These are phyloP conservation scores for Oryzias curvinotus DNA, from an alignment of 2,113 vertebrate genomes.

Conservation along the genomic window DNA sequence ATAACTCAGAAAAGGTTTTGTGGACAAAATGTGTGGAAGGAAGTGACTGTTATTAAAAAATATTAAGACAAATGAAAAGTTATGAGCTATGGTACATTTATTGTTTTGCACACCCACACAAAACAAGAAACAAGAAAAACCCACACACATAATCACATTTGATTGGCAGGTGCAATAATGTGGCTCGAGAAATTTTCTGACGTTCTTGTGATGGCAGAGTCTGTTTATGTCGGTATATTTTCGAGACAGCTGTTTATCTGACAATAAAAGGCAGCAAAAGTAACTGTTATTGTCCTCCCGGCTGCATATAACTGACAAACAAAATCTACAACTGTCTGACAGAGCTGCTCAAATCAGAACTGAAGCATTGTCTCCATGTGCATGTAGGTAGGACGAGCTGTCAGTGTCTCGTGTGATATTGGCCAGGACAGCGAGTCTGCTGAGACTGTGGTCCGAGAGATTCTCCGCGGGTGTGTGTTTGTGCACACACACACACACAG, in stretches of 20 bases:
- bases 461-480: slow-evolving; percentile 9
- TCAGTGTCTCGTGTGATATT: slow-evolving; percentile 34
- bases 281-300: slow-evolving; percentile 32
- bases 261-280: slow-evolving; percentile 37
- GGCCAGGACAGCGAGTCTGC: slow-evolving; percentile 44
- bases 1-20: not conserved
- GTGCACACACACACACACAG: slow-evolving; percentile 12
- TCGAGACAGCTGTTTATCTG: slow-evolving; percentile 60
- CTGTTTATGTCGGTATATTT: slow-evolving; percentile 6
- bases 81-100: slow-evolving; percentile 16
- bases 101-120: slow-evolving; percentile 43
- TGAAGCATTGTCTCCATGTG: slow-evolving; percentile 2
- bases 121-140: slow-evolving; percentile 50
- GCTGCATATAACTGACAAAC: slow-evolving; percentile 46
- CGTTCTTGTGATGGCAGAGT: slow-evolving; percentile 17
- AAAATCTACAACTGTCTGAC: slow-evolving; percentile 47
- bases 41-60: slow-evolving; percentile 17
- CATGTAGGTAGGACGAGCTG: slow-evolving; percentile 34
- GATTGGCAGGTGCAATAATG: slow-evolving; percentile 69
- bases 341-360: slow-evolving; percentile 48
- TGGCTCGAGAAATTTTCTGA: slow-evolving; percentile 44
- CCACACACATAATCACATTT: slow-evolving; percentile 40
- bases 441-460: slow-evolving; percentile 25
- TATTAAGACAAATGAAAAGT: slow-evolving; percentile 13
- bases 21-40: not conserved